Base-by-base conservation (phyloP, 2,797 vertebrate genomes). In the Enteromius thamalakanensis region DNA sequence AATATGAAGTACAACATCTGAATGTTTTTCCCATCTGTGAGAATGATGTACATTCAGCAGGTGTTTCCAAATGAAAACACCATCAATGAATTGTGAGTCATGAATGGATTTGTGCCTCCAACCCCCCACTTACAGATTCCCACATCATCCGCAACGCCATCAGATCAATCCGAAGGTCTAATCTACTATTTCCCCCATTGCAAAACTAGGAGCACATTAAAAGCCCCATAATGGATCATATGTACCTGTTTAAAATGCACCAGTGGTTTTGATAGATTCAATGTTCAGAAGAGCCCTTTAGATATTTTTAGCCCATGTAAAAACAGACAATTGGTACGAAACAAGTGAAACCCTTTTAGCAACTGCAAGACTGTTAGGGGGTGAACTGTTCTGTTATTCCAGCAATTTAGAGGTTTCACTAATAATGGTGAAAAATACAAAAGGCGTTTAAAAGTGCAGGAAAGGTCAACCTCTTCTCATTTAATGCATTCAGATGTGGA, bases 1-100 rank as follows among this genome's bases (percentile, higher is more conserved):
- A 75, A 74, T 11, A 12, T 7, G 34, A 7, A 14, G 17, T 34
- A 19, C 29, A 29, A 64, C 60, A 37, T 53, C 71, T 55, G 29
- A 75, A 32, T 1, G 3, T 21, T 37, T 65, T 47, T 78, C 45
- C 29, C 1, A 55, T 74, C 47, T 21, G 47, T 26, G 51, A 8
- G 12, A 53, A 26, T 55, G 7, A n/a, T 40, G 7, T 58, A 32
- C 67, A 60, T 58, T 26, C 23, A 80, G 78, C 67, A 58, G 78
- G 51, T 80, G 67, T 80, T 55, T 70, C 62, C 29, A 79, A 26
- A 49, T 32, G 67, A 6, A 79, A 69, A 58, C 32, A 55, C 47
- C 14, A 55, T 79, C 14, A 79, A 40, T 68, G 71, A 49, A 55
- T 75, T 55, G 71, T 51, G 60, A 78, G 60, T 79, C 65, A 79